Percentiles rank a stretch among this genome's conserved stretches.
These are phyloP conservation scores for Amblyteles armatorius DNA, from an alignment of 2,888 invertebrate species.

Conservation along the genomic window DNA sequence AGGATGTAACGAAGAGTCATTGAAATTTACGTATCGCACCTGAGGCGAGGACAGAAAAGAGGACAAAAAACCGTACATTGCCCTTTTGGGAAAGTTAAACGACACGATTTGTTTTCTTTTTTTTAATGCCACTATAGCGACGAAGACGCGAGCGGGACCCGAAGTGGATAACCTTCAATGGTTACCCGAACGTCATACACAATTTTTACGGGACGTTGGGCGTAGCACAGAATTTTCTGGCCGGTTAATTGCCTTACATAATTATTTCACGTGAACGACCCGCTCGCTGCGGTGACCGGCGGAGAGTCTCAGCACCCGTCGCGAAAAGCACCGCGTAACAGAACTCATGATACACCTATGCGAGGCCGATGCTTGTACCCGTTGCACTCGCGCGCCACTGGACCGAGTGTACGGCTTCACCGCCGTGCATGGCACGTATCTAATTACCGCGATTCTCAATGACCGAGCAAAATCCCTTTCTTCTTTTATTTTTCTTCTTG, in stretches of 20 bases:
- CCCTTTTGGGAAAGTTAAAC: no score
- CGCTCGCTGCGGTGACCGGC: neutral
- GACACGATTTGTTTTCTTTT: neutral
- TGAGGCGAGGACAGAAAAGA: no score
- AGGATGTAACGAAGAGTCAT: no score
- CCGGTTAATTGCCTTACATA: neutral
- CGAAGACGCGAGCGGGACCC: neutral
- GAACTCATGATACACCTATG: neutral
- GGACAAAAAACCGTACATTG: no score
- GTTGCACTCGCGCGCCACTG: conserved; percentile 21
- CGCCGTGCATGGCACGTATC: neutral
- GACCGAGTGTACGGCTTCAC: conserved; percentile 13
- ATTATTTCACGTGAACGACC: neutral
- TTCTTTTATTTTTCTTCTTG: neutral
- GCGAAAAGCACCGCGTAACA: neutral
- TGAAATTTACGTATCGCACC: no score
- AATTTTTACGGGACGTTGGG: neutral
- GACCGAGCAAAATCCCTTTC: neutral
- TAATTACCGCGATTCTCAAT: conserved; percentile 31
- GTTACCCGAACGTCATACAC: neutral
- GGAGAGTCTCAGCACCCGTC: neutral
- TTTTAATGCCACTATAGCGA: neutral
- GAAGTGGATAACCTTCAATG: neutral
- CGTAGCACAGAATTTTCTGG: neutral
- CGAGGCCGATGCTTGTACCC: neutral